phyloP scores from a whole-genome alignment of 2,888 invertebrate species.

The Lasioglossum zephyrum region DNA sequence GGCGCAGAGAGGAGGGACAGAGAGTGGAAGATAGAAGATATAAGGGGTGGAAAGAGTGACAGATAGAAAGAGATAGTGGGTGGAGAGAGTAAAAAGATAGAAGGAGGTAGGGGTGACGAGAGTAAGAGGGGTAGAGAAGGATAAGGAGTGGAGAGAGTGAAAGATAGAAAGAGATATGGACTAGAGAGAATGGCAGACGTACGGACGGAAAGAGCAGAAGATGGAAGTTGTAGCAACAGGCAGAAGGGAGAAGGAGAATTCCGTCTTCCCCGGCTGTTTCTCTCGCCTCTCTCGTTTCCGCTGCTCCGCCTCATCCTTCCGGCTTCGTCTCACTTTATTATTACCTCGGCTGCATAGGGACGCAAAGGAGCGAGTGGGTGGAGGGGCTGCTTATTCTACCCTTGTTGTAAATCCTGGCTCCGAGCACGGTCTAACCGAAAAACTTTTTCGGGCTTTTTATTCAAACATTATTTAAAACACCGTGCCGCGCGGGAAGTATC shows the following conservation, averaged over 20 bases:
- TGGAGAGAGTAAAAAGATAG: not conserved
- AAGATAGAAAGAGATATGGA: not conserved
- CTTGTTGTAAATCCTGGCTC: constrained; percentile 45
- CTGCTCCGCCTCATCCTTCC: not conserved
- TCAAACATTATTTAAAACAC: constrained; percentile 56
- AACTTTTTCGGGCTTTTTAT: constrained; percentile 54
- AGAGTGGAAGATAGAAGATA: not conserved
- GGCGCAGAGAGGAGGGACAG: too few relatives aligned
- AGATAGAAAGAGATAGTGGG: too few relatives aligned
- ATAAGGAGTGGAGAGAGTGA: not conserved
- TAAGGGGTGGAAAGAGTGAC: not conserved
- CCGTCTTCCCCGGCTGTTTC: constrained; percentile 25
- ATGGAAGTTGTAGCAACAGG: not conserved
- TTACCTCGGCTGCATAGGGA: constrained; percentile 35
- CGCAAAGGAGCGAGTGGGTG: not conserved
- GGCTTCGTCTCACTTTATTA: constrained; percentile 50
- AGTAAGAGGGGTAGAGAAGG: too few relatives aligned
- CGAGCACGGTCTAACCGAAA: constrained; percentile 45
- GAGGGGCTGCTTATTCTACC: constrained; percentile 33
- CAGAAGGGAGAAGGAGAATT: constrained; percentile 12
- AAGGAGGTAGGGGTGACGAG: too few relatives aligned
- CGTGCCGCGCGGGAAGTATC: not conserved
- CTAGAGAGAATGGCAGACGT: not conserved
- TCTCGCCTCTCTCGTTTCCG: constrained; percentile 37
- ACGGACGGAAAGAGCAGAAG: not conserved